Evolutionary conservation across 2,797 vertebrate species (phyloP).

Genomic region (Champsocephalus esox): DNA sequence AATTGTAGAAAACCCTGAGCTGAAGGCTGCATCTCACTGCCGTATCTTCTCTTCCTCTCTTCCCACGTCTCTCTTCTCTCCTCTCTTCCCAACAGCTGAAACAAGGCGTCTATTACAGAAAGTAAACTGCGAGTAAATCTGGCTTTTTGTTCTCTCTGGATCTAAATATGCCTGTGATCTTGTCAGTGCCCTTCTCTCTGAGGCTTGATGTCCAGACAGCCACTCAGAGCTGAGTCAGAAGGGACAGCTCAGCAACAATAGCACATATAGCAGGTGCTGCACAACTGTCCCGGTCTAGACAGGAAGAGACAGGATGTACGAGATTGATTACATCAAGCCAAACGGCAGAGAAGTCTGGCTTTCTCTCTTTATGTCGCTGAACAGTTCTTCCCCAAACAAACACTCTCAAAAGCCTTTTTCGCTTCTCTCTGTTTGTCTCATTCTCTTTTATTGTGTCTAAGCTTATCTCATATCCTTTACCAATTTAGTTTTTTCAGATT

Average conservation of each 20-base stretch:
- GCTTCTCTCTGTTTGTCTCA: conserved; percentile 31
- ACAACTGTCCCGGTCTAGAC: conserved; percentile 45
- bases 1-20: conserved; percentile 43
- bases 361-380: conserved; percentile 33
- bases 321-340: conserved; percentile 47
- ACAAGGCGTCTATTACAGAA: conserved; percentile 44
- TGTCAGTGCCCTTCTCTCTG: conserved; percentile 29
- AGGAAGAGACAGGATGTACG: conserved; percentile 23
- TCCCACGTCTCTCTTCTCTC: conserved; percentile 7
- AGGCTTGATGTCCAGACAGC: conserved; percentile 47
- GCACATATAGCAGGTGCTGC: conserved; percentile 48
- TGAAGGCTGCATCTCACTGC: conserved; percentile 40
- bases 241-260: conserved; percentile 32
- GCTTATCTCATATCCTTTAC: conserved; percentile 37
- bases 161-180: conserved; percentile 44
- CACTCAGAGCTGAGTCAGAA: conserved; percentile 41
- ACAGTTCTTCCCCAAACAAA: conserved; percentile 32
- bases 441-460: conserved; percentile 28
- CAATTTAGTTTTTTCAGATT: conserved; percentile 49
- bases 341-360: conserved; percentile 24
- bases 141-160: conserved; percentile 33
- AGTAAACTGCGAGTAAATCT: conserved; percentile 34
- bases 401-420: conserved; percentile 6
- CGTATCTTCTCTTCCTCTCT: conserved; percentile 19
- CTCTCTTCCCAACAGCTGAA: conserved; percentile 23